Conservation (phyloP, 2,113 vertebrate genomes). For the Hypomesus transpacificus region DNA sequence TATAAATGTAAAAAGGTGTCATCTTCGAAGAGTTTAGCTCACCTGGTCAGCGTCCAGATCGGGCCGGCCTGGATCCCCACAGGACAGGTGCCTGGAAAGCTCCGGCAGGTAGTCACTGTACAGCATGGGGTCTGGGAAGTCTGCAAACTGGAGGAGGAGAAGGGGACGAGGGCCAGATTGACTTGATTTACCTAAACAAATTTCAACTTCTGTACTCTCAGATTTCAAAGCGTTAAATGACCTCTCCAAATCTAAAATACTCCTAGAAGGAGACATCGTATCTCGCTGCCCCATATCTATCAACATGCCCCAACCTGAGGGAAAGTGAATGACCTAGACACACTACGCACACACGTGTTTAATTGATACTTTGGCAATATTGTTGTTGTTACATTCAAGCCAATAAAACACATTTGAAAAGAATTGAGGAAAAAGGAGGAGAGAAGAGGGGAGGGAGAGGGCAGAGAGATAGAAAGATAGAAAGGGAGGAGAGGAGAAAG, state of each 20-base stretch:
- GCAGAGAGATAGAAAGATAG: no score
- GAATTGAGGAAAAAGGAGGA: no score
- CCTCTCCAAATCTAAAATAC: background rate
- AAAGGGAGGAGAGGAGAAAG: no score
- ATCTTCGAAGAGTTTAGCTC: no score
- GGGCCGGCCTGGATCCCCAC: slow-evolving; percentile 64
- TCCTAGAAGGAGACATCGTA: background rate
- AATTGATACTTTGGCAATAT: background rate
- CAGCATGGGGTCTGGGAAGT: slow-evolving; percentile 88
- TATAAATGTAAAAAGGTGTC: no score
- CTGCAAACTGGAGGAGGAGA: slow-evolving; percentile 78
- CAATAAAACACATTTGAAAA: background rate
- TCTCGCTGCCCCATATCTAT: background rate
- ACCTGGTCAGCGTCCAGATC: slow-evolving; percentile 70
- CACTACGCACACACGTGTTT: background rate
- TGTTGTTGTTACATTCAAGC: background rate
- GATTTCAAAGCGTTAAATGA: background rate
- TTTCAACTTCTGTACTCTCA: no score
- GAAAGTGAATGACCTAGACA: no score
- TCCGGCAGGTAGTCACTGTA: slow-evolving; percentile 92
- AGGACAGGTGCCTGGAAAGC: slow-evolving; percentile 75
- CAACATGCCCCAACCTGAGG: no score
- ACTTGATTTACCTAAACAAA: no score
- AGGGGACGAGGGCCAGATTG: background rate
- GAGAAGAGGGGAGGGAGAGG: no score